Evolutionary conservation across 2,797 vertebrate species (phyloP), one percentile per base, ranked within the genome.

Genomic region (Coregonus suidteri): DNA sequence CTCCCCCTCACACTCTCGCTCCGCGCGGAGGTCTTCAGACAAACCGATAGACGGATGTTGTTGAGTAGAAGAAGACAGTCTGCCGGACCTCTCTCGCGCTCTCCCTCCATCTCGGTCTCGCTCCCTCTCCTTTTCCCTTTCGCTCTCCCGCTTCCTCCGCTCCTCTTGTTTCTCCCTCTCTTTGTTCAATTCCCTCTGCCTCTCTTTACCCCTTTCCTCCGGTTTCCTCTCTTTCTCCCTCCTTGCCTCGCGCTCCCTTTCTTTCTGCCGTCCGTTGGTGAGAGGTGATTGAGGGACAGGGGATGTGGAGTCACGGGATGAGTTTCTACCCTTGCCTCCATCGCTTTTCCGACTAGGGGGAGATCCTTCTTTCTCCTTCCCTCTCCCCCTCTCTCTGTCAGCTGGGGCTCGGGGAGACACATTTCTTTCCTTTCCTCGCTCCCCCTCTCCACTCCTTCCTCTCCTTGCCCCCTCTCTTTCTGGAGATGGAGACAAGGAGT

Each of bases 401-500:
- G 77, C 80, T 13, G 68, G 66, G 5, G 6, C 30, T 6, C 69
- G 70, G 0, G 81, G 74, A 0, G 76, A 80, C 7, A 47, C 20
- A 11, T 85, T 77, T 59, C 74, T 74, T 4, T 80, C 83, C 3
- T 9, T 75, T 30, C 85, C 51, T 66, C 66, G 81, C 73, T 86
- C 78, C 53, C 71, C 88, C 11, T 91, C 87, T 41, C 65, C 78
- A 20, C 91, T 92, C 76, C 79, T 78, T 56, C 81, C 85, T 75
- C 81, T 81, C 73, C 72, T 76, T 0, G 56, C 13, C 31, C 69
- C 67, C 31, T 88, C 88, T 65, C 80, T 90, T 64, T 80, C 79
- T 6, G 79, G 89, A 0, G 88, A 76, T 37, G 90, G 83, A 0
- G 85, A 86, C 1, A 91, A 91, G 1, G 89, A 89, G 5, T 90